Evolutionary conservation across 2,888 invertebrate species (phyloP).

Genomic region (Belgica antarctica): DNA sequence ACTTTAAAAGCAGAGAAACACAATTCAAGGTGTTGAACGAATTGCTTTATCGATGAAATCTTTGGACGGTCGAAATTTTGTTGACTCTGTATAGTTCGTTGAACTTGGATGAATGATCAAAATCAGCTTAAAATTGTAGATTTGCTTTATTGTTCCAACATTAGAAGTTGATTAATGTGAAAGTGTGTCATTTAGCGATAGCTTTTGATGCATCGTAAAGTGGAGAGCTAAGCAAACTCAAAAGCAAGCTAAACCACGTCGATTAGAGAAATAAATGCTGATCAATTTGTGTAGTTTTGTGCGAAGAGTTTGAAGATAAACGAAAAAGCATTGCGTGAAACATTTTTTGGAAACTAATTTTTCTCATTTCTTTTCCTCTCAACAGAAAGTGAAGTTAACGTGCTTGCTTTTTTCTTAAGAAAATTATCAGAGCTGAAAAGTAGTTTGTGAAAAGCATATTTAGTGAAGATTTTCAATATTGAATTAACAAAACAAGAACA

Average conservation of each 20-base stretch:
- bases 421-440: constrained; percentile 43
- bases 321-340: constrained; percentile 38
- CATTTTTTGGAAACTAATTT: constrained; percentile 30
- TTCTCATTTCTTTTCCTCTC: background rate
- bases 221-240: background rate
- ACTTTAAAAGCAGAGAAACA: too few relatives aligned
- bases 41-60: too few relatives aligned
- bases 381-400: constrained; percentile 22
- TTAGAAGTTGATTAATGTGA: background rate
- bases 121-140: too few relatives aligned
- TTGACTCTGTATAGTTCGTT: too few relatives aligned
- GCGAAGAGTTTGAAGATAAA: constrained; percentile 7
- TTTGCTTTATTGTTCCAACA: background rate
- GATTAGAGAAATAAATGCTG: constrained; percentile 16
- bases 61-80: too few relatives aligned
- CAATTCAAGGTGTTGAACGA: too few relatives aligned
- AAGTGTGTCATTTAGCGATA: constrained; percentile 11
- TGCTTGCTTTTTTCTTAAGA: constrained; percentile 16
- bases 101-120: too few relatives aligned
- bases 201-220: background rate
- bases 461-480: background rate
- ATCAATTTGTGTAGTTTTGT: background rate
- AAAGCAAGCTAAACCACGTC: background rate
- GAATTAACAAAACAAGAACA: too few relatives aligned
- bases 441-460: constrained; percentile 2